phyloP scores from a whole-genome alignment of 2,888 invertebrate species.

The Polymixis lichenea region DNA sequence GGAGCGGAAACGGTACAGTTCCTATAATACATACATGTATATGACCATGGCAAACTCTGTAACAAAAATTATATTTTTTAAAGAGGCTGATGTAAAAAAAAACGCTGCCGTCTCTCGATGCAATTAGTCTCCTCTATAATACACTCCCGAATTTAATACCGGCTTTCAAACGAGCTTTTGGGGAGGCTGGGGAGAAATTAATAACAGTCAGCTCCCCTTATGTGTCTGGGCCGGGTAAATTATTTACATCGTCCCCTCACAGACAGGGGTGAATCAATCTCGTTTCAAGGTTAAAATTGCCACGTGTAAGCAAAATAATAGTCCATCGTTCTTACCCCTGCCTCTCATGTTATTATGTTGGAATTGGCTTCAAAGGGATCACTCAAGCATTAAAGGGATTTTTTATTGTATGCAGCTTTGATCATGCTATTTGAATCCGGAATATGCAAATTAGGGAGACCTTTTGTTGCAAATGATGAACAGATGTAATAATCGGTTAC shows the following conservation, averaged over 20 bases:
- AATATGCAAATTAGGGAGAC: background rate
- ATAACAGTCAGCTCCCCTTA: background rate
- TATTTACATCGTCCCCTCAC: slow-evolving; percentile 3
- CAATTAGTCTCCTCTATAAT: background rate
- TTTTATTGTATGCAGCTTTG: background rate
- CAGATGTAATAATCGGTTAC: slow-evolving; percentile 1
- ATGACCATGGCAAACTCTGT: background rate
- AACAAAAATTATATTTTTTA: rapidly evolving
- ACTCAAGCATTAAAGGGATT: slow-evolving; percentile 6
- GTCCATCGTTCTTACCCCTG: background rate
- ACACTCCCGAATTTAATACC: background rate
- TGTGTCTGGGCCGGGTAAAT: slow-evolving; percentile 21
- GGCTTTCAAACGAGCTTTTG: background rate
- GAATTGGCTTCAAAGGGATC: slow-evolving; percentile 4
- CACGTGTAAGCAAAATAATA: slow-evolving; percentile 10
- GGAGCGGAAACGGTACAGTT: background rate
- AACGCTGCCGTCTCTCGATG: background rate
- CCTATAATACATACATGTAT: background rate
- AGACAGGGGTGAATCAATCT: background rate
- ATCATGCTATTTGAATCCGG: background rate
- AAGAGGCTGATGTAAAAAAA: background rate
- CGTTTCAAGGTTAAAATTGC: slow-evolving; percentile 21
- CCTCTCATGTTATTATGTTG: slow-evolving; percentile 1
- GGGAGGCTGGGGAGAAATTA: background rate
- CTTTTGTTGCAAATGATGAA: slow-evolving; percentile 4